Conservation (phyloP, 2,888 invertebrate species). For the Petrolisthes manimaculis region DNA sequence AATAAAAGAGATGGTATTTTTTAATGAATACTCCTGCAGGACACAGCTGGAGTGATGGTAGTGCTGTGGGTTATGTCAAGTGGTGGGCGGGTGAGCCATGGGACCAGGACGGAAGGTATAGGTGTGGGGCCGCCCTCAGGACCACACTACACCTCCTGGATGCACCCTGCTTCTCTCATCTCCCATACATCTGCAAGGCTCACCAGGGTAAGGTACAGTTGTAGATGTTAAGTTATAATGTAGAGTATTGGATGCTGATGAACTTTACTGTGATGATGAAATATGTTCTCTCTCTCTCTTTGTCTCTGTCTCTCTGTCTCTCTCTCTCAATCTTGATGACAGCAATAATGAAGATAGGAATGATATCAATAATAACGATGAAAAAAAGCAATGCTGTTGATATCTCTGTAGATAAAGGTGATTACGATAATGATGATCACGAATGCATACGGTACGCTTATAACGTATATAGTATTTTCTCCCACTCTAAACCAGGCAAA, state of each 20-base stretch:
- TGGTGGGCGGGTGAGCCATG: not conserved
- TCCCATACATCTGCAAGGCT: conserved; percentile 1
- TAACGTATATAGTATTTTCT: too few relatives aligned
- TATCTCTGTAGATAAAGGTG: too few relatives aligned
- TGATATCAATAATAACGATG: too few relatives aligned
- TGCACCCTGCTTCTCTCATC: not conserved
- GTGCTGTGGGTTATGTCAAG: not conserved
- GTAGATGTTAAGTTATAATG: not conserved
- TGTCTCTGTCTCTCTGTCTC: not conserved
- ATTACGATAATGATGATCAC: too few relatives aligned
- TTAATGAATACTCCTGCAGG: not conserved
- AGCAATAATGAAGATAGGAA: not conserved
- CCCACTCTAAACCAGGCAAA: not conserved
- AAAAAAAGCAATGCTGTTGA: not conserved
- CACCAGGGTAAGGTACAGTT: not conserved
- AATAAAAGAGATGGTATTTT: too few relatives aligned
- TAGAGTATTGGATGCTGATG: not conserved
- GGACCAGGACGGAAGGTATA: not conserved
- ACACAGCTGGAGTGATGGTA: not conserved
- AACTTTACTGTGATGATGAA: not conserved
- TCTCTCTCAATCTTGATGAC: not conserved
- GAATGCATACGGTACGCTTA: not conserved
- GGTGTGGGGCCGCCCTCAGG: conserved; percentile 3
- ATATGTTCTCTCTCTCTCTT: not conserved
- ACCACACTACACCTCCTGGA: not conserved